A percentile compares a stretch with the other conserved stretches of the same genome.
Evolutionary conservation across 30 jellyfish, hydroid and myxozoan species (phyloP).

Genomic region (Phacellophora camtschatica): DNA sequence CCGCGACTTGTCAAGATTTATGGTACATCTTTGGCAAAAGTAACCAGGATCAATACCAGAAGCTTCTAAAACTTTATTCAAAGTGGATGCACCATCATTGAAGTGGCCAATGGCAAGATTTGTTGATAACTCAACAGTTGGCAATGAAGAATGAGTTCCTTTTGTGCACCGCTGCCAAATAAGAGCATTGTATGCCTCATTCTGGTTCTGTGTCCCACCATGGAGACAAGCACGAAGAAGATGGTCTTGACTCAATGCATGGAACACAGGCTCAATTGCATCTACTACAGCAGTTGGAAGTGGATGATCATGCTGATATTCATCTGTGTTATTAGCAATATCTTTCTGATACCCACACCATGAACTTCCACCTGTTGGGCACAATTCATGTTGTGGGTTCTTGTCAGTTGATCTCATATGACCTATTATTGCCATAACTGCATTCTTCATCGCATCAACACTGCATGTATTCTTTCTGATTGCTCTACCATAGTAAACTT

Average conservation of each 20-base stretch:
- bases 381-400: background rate
- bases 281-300: background rate
- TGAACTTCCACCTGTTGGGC: background rate
- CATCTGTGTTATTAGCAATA: background rate
- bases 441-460: background rate
- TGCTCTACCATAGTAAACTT: slow-evolving; percentile 16
- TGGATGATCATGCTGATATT: background rate
- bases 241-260: background rate
- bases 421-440: background rate
- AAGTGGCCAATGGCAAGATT: background rate
- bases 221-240: background rate
- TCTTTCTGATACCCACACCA: slow-evolving; percentile 21
- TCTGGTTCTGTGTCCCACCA: slow-evolving; percentile 30
- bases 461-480: background rate
- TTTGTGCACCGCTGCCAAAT: slow-evolving; percentile 7
- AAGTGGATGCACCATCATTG: background rate
- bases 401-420: background rate
- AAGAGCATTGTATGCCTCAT: background rate
- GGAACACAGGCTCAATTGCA: background rate
- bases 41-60: background rate
- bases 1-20: background rate
- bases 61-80: background rate
- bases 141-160: background rate
- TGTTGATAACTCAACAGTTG: background rate
- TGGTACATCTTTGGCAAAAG: background rate